These are phyloP conservation scores for Parnassius mnemosyne DNA, from an alignment of 2,888 invertebrate genomes.

Conservation along the genomic window DNA sequence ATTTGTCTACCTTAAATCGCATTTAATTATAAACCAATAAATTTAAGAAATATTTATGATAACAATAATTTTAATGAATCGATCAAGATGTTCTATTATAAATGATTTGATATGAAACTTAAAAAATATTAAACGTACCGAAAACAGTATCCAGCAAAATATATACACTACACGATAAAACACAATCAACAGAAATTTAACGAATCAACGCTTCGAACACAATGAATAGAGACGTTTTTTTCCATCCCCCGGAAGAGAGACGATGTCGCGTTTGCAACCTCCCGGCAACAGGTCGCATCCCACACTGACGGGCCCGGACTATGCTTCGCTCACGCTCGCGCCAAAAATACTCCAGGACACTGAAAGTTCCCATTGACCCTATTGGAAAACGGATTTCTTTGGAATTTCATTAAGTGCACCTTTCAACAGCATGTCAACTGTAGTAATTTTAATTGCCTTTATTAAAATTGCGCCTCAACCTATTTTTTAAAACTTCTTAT, in stretches of 20 bases:
- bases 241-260: conserved; percentile 37
- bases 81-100: no score
- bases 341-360: conserved; percentile 75
- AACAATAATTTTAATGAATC: no score
- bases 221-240: conserved; percentile 45
- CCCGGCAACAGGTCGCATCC: conserved; percentile 76
- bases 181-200: background rate
- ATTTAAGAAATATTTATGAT: no score
- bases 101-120: no score
- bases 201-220: conserved; percentile 31
- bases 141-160: background rate
- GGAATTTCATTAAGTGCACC: conserved; percentile 53
- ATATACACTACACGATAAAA: background rate
- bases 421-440: conserved; percentile 24
- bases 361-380: conserved; percentile 64
- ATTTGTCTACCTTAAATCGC: no score
- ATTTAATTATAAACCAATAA: no score
- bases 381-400: conserved; percentile 71
- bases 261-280: conserved; percentile 59
- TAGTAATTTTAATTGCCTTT: no score
- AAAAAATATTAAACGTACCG: background rate
- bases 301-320: conserved; percentile 61
- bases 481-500: no score
- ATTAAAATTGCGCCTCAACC: no score
- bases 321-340: conserved; percentile 55